Conservation (phyloP, 2,797 vertebrate genomes). For the Florisuga fusca region DNA sequence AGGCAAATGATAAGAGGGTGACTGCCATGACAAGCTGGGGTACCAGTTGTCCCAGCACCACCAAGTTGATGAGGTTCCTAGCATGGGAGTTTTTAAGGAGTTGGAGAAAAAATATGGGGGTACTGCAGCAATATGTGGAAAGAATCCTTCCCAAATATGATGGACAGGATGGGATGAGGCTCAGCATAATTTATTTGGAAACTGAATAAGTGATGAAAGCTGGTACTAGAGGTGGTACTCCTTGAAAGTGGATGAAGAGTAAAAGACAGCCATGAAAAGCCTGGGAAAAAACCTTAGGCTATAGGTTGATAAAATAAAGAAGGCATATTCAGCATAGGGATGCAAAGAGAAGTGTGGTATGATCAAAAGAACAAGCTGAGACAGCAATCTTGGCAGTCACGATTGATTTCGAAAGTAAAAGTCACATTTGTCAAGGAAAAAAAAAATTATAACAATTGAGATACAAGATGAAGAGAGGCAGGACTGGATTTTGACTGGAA, state of each 20-base stretch:
- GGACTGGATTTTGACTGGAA: background rate
- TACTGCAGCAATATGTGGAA: background rate
- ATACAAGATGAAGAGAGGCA: background rate
- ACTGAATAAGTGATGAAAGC: background rate
- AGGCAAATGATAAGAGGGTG: background rate
- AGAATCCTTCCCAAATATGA: background rate
- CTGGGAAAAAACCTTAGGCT: background rate
- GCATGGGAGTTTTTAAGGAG: background rate
- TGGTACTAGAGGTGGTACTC: background rate
- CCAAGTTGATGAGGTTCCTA: background rate
- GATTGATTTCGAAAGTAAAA: slow-evolving; percentile 28
- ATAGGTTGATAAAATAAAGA: background rate
- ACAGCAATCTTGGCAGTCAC: slow-evolving; percentile 12
- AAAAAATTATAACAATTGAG: slow-evolving; percentile 1
- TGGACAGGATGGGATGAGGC: background rate
- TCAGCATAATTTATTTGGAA: background rate
- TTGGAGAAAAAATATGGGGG: background rate
- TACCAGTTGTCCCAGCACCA: background rate
- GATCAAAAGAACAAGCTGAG: slow-evolving; percentile 50
- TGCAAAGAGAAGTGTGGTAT: background rate
- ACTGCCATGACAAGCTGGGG: background rate
- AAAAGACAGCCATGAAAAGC: background rate
- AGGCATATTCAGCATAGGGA: slow-evolving; percentile 4
- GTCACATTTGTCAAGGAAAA: slow-evolving; percentile 39
- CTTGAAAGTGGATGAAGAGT: background rate